Evolutionary conservation across 2,797 vertebrate species (phyloP).

Genomic region (Channa striata): DNA sequence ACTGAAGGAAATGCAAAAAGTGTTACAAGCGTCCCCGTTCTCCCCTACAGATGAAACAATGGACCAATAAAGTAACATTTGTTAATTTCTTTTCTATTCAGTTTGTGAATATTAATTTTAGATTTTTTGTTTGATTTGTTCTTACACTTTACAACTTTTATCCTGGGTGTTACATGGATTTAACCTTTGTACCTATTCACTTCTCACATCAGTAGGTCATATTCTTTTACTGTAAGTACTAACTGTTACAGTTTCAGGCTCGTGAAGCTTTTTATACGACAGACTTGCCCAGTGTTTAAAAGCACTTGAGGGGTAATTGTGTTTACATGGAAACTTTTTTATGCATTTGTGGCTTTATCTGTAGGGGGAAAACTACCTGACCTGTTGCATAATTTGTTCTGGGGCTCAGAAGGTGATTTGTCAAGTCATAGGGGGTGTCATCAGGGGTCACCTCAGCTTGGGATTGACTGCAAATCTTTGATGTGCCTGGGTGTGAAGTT

Average conservation of each 20-base stretch:
- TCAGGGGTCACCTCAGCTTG: background rate
- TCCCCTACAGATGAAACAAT: constrained; percentile 1
- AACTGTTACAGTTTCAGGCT: constrained; percentile 1
- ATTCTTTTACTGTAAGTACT: background rate
- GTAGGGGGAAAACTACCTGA: no score
- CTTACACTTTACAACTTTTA: background rate
- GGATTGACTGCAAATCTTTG: background rate
- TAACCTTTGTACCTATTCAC: constrained; percentile 40
- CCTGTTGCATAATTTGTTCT: background rate
- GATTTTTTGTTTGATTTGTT: background rate
- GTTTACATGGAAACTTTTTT: no score
- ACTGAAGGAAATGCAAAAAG: no score
- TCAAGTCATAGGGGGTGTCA: background rate
- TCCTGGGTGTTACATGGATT: constrained; percentile 2
- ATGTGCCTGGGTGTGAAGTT: background rate
- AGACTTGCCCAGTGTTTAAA: background rate
- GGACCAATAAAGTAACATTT: constrained; percentile 12
- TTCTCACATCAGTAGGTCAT: background rate
- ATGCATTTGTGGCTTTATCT: no score
- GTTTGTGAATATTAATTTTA: background rate
- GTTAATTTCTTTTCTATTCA: background rate
- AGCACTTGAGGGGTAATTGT: background rate
- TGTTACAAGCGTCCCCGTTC: no score
- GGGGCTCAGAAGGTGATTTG: background rate
- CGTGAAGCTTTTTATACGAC: background rate